Conservation (phyloP, 2,888 invertebrate genomes). For the Microplitis manilae region DNA sequence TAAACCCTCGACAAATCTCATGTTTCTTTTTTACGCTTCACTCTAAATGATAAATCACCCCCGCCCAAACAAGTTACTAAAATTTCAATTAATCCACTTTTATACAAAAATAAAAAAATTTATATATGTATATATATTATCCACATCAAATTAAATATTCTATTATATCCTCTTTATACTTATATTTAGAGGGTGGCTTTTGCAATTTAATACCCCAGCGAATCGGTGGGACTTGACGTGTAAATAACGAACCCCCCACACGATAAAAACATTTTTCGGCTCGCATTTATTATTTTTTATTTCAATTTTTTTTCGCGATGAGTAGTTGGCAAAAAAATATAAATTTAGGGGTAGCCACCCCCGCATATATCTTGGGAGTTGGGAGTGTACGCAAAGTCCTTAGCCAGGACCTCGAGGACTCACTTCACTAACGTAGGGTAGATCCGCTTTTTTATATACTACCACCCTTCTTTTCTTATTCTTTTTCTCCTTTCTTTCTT, state of each 20-base stretch:
- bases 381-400: conserved; percentile 43
- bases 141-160: not conserved
- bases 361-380: not conserved
- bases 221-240: not conserved
- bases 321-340: conserved; percentile 18
- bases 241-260: not conserved
- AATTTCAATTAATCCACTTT: conserved; percentile 1
- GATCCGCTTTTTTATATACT: conserved; percentile 21
- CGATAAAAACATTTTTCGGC: not conserved
- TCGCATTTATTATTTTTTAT: conserved; percentile 2
- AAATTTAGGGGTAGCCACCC: conserved; percentile 30
- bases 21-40: not conserved
- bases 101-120: not conserved
- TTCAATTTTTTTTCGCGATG: conserved; percentile 5
- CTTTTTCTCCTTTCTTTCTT: conserved; percentile 4
- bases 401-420: conserved; percentile 42
- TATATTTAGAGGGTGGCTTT: not conserved
- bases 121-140: too few relatives aligned
- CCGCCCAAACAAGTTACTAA: not conserved
- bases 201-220: not conserved
- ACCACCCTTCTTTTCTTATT: conserved; percentile 33
- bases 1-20: not conserved
- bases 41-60: not conserved
- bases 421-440: conserved; percentile 34
- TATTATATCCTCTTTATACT: not conserved